Base-by-base conservation (phyloP, 1,140 invertebrate genomes). In the Pachypsylla venusta region DNA sequence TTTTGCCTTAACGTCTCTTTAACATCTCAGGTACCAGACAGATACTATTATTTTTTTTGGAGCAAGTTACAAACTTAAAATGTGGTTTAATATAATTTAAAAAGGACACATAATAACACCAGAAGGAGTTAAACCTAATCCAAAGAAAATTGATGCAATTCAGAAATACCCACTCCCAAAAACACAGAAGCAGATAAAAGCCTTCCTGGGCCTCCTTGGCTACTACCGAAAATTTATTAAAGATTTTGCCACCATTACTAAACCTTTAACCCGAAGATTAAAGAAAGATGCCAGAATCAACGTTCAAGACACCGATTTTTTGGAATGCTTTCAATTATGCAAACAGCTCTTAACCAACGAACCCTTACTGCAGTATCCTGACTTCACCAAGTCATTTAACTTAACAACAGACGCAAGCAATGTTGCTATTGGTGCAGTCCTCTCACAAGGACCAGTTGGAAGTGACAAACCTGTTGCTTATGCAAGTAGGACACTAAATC, bases 331-430 rank as follows among this genome's bases (percentile, higher is more conserved):
- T 58, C 61, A 74, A 22, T 64, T 55, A 2, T 61, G 73, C 27
- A 73, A 71, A 68, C 58, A 67, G 26, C 61, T 65, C 19, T 60
- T 76, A 30, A 69, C 64, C 5, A 70, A 69, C 24, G 64, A 71
- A 25, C 61, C 61, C 1, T 62, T 68, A 10, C 40, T 70, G 16
- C 63, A 66, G 62, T 70, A 70, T 40, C 70, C 69, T 0, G 67
- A 72, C 59, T 70, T 70, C 28, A 20, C 3, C 7, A 67, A 69
- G 66, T 54, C 39, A 60, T 70, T 73, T 70, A 79, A 76, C 74
- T 77, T 78, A 28, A 78, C 73, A 63, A 79, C 79, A 27, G 77
- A 78, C 14, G 75, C 59, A 1, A 54, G 40, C 13, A 27, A 58
- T 25, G 12, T 22, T 22, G 66, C 65, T 1, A 62, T 70, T 53